Evolutionary conservation across 2,888 invertebrate species (phyloP).

Genomic region (Ornithoptera alexandrae): DNA sequence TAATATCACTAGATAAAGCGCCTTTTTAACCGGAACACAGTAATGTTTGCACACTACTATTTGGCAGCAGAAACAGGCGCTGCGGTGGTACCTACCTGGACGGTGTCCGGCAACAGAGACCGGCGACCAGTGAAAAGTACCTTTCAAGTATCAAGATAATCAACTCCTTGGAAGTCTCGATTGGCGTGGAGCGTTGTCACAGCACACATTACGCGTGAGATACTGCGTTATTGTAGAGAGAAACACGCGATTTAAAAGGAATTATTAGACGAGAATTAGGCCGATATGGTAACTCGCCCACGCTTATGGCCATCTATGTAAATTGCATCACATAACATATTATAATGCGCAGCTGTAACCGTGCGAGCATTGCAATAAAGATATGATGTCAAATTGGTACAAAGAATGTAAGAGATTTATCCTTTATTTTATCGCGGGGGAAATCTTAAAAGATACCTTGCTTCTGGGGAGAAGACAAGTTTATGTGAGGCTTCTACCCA

Average conservation of each 20-base stretch:
- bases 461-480: too few relatives aligned
- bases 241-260: slow-evolving; percentile 63
- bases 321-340: slow-evolving; percentile 43
- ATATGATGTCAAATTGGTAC: slow-evolving; percentile 9
- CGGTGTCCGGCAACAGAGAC: too few relatives aligned
- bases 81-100: too few relatives aligned
- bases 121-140: too few relatives aligned
- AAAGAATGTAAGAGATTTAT: not conserved
- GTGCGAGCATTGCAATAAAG: slow-evolving; percentile 24
- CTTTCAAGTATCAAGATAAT: slow-evolving; percentile 50
- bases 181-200: slow-evolving; percentile 59
- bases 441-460: too few relatives aligned
- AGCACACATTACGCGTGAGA: slow-evolving; percentile 75
- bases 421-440: not conserved
- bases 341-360: slow-evolving; percentile 28
- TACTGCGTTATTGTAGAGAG: slow-evolving; percentile 66
- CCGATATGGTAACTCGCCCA: slow-evolving; percentile 44
- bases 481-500: too few relatives aligned
- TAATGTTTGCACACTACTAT: too few relatives aligned
- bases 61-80: too few relatives aligned
- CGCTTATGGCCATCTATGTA: slow-evolving; percentile 43
- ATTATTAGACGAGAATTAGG: slow-evolving; percentile 62
- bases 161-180: slow-evolving; percentile 30
- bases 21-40: too few relatives aligned
- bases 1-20: too few relatives aligned